These are phyloP conservation scores for Anguilla pacifica DNA, from an alignment of 2,797 vertebrate genomes.

Conservation along the genomic window DNA sequence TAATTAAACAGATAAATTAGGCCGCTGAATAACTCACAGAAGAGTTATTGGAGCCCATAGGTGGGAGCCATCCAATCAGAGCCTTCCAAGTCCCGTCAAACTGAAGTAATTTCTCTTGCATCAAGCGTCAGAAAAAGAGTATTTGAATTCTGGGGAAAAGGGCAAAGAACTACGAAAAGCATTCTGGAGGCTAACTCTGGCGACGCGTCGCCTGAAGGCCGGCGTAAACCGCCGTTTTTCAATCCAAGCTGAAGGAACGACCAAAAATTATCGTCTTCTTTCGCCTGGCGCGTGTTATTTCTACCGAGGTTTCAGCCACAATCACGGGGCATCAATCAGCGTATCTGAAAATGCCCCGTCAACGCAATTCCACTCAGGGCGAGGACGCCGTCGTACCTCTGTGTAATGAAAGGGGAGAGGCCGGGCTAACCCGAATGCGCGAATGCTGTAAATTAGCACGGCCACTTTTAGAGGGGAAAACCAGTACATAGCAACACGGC, in stretches of 20 bases:
- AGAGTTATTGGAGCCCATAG: neutral
- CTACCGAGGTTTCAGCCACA: slow-evolving; percentile 38
- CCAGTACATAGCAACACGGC: slow-evolving; percentile 40
- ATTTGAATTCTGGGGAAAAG: neutral
- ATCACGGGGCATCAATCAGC: slow-evolving; percentile 50
- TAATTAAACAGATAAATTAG: slow-evolving; percentile 28
- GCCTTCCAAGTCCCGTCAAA: neutral
- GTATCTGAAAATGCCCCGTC: slow-evolving; percentile 42
- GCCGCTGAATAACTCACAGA: neutral
- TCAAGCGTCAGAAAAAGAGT: neutral
- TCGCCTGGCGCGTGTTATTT: neutral
- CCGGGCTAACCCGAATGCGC: slow-evolving; percentile 24
- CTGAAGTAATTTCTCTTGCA: neutral
- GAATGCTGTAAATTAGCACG: slow-evolving; percentile 45
- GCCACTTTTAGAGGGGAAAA: slow-evolving; percentile 33
- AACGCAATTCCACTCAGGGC: slow-evolving; percentile 26
- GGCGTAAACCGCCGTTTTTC: neutral
- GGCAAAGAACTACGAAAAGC: neutral
- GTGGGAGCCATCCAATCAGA: neutral
- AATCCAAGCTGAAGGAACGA: neutral
- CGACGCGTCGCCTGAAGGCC: no score
- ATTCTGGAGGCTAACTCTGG: neutral
- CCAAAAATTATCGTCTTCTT: neutral
- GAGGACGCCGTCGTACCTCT: slow-evolving; percentile 28
- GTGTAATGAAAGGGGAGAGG: slow-evolving; percentile 38